Conservation (phyloP, 1,140 invertebrate species). For the Galendromus occidentalis region DNA sequence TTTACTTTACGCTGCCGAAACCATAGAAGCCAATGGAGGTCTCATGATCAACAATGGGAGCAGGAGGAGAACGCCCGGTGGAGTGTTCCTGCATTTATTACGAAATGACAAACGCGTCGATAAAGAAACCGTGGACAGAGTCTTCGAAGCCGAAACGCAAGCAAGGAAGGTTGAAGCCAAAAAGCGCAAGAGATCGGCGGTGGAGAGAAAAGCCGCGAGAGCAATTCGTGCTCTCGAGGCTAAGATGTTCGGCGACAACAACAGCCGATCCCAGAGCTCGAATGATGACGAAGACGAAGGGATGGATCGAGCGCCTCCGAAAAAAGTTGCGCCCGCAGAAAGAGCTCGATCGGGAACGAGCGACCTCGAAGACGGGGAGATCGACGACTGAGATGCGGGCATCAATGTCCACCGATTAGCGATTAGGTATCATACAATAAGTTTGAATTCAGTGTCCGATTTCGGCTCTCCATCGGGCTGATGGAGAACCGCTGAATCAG, state of each 20-base stretch:
- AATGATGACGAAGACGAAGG: not conserved
- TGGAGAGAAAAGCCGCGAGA: not conserved
- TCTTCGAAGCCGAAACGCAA: not conserved
- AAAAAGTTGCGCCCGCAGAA: not conserved
- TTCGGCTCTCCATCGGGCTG: too few relatives aligned
- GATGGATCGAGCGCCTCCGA: not conserved
- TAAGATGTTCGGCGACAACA: not conserved
- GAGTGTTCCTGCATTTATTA: not conserved
- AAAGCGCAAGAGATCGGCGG: not conserved
- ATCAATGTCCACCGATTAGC: too few relatives aligned
- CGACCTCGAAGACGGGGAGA: conserved; percentile 5
- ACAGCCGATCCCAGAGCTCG: not conserved
- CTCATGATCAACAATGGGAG: not conserved
- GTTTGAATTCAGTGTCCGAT: too few relatives aligned
- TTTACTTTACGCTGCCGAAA: not conserved
- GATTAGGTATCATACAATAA: too few relatives aligned
- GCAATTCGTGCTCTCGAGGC: not conserved
- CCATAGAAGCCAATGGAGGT: not conserved
- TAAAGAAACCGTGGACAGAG: not conserved
- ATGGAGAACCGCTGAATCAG: too few relatives aligned
- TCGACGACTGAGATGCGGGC: not conserved
- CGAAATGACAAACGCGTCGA: not conserved
- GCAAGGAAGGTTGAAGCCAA: not conserved
- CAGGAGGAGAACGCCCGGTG: not conserved
- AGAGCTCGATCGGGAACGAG: not conserved